Evolutionary conservation across 2,797 vertebrate species (phyloP).

Genomic region (Choloepus didactylus): DNA sequence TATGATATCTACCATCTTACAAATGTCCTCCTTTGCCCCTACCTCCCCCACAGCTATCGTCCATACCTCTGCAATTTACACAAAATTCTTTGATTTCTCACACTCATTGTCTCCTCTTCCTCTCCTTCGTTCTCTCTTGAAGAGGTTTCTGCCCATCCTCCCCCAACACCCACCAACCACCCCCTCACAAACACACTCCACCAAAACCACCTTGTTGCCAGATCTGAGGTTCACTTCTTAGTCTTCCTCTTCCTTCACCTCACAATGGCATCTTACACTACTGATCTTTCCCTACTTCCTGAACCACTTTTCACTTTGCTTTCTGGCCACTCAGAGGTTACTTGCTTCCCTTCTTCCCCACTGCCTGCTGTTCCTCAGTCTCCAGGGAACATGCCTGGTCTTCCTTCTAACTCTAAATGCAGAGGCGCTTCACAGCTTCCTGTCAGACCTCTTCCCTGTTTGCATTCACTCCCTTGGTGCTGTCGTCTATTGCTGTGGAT

Average conservation of each 20-base stretch:
- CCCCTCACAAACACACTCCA: too few species aligned
- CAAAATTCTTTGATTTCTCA: background rate
- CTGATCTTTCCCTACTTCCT: too few species aligned
- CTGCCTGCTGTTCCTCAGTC: background rate
- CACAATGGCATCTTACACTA: fast-evolving
- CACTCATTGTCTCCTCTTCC: background rate
- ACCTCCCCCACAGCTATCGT: background rate
- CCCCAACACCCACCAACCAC: too few species aligned
- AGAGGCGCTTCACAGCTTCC: background rate
- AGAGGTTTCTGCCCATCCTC: background rate
- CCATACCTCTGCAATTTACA: background rate
- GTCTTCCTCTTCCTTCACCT: background rate
- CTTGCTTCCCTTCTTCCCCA: background rate
- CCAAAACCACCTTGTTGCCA: background rate
- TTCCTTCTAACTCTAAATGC: background rate
- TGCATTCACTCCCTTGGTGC: background rate
- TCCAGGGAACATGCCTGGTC: background rate
- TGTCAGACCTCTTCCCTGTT: background rate
- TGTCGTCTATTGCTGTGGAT: fast-evolving
- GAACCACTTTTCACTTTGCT: background rate
- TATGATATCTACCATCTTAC: background rate
- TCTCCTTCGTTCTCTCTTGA: too few species aligned
- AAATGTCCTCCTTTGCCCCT: too few species aligned
- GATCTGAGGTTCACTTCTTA: background rate
- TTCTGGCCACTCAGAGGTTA: background rate